A percentile compares a stretch with the other conserved stretches of the same genome.
phyloP scores from a whole-genome alignment of 1,140 invertebrate genomes.

The Battus philenor region DNA sequence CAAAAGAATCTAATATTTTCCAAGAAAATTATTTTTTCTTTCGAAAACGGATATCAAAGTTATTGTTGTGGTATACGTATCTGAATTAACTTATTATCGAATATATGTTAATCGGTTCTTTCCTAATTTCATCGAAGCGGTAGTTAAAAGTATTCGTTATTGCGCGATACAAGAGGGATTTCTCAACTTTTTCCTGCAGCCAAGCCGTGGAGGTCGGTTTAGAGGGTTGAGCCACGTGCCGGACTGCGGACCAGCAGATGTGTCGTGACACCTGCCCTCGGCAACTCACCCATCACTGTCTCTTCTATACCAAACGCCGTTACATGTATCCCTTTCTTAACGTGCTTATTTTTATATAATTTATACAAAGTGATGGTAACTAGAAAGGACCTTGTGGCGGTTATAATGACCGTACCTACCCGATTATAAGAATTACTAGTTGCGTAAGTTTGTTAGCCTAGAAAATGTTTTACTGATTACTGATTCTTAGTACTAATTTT shows the following conservation, averaged over 20 bases:
- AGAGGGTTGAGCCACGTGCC: slow-evolving; percentile 71
- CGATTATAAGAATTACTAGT: slow-evolving; percentile 52
- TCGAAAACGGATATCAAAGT: too few species aligned
- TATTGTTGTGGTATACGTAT: too few species aligned
- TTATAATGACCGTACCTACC: slow-evolving; percentile 58
- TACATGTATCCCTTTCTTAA: slow-evolving; percentile 47
- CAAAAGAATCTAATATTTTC: too few species aligned
- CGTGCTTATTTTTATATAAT: slow-evolving; percentile 71
- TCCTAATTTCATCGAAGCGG: slow-evolving; percentile 1
- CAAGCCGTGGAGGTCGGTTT: slow-evolving; percentile 46
- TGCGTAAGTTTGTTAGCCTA: slow-evolving; percentile 31
- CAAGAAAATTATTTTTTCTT: too few species aligned
- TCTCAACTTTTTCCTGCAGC: slow-evolving; percentile 53
- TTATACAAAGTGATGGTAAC: slow-evolving; percentile 70
- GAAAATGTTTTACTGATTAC: too few species aligned
- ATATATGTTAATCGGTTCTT: slow-evolving; percentile 1
- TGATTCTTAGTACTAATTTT: too few species aligned
- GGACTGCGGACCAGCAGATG: slow-evolving; percentile 59
- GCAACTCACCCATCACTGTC: slow-evolving; percentile 58
- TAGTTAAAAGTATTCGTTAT: slow-evolving; percentile 23
- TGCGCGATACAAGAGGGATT: slow-evolving; percentile 33
- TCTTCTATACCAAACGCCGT: slow-evolving; percentile 29
- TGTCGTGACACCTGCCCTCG: slow-evolving; percentile 68
- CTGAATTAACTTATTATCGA: neutral
- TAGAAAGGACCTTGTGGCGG: slow-evolving; percentile 63